These are phyloP conservation scores for Andrena fulva DNA, from an alignment of 2,888 invertebrate species.

Conservation along the genomic window DNA sequence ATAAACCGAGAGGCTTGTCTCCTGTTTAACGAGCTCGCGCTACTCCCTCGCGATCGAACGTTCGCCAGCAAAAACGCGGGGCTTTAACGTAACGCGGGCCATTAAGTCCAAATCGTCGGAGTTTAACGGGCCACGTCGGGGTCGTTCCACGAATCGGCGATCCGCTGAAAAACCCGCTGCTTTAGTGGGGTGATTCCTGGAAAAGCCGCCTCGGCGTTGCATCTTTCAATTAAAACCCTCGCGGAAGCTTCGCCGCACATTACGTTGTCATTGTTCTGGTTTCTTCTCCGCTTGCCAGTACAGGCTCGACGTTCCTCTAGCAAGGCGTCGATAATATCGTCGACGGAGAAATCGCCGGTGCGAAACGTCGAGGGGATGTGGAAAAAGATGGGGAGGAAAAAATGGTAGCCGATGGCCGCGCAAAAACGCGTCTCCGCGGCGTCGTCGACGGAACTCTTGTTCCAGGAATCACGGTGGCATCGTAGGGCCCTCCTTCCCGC, in stretches of 20 bases:
- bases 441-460: slow-evolving; percentile 75
- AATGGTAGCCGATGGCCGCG: slow-evolving; percentile 63
- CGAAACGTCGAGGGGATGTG: slow-evolving; percentile 31
- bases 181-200: slow-evolving; percentile 39
- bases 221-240: slow-evolving; percentile 26
- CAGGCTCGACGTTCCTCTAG: no score
- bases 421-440: slow-evolving; percentile 78
- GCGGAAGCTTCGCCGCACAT: background rate
- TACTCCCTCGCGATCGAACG: slow-evolving; percentile 58
- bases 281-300: no score
- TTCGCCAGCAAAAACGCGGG: slow-evolving; percentile 58
- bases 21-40: slow-evolving; percentile 54
- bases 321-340: background rate
- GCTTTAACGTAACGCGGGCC: slow-evolving; percentile 61
- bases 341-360: slow-evolving; percentile 10
- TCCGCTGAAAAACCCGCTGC: slow-evolving; percentile 29
- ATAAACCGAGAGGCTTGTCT: slow-evolving; percentile 48
- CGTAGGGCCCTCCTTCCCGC: slow-evolving; percentile 60
- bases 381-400: slow-evolving; percentile 45
- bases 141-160: slow-evolving; percentile 66
- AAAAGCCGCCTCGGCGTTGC: slow-evolving; percentile 22
- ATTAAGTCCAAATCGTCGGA: slow-evolving; percentile 68
- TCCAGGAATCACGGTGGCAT: slow-evolving; percentile 78
- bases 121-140: slow-evolving; percentile 69
- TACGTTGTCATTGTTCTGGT: no score